A percentile compares a stretch with the other conserved stretches of the same genome.
Conservation (phyloP, 2,113 vertebrate genomes). For the Tychaedon coryphoeus region DNA sequence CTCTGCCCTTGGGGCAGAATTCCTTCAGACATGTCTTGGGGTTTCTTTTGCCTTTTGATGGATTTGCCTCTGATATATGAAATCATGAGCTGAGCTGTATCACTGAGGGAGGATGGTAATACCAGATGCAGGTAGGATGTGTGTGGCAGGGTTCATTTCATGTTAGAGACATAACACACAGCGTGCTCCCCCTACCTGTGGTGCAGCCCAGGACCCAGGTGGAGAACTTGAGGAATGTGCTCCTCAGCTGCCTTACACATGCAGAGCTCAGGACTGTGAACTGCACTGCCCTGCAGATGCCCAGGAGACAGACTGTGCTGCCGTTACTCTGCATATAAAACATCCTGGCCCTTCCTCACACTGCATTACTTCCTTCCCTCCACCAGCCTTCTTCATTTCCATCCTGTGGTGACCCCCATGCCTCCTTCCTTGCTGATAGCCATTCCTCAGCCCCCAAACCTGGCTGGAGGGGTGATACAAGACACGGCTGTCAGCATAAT, state of each 20-base stretch:
- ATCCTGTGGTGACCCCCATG: neutral
- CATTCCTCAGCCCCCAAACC: neutral
- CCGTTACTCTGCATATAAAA: neutral
- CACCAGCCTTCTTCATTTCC: neutral
- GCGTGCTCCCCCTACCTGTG: neutral
- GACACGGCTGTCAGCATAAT: neutral
- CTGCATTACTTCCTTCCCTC: neutral
- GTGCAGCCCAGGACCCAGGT: neutral
- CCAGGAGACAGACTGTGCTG: neutral
- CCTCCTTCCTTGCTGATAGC: neutral
- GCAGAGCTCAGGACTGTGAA: fast-evolving
- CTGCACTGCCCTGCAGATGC: neutral
- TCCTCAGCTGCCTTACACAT: neutral
- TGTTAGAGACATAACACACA: neutral
- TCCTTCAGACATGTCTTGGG: neutral
- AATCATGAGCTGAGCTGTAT: neutral
- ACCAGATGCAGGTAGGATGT: neutral
- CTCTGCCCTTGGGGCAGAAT: neutral
- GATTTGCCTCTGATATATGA: neutral
- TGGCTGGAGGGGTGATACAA: neutral
- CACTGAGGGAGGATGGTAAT: neutral
- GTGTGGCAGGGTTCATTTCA: neutral
- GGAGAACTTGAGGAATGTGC: neutral
- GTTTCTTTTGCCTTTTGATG: neutral
- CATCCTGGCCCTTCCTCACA: neutral